phyloP scores from a whole-genome alignment of 2,888 invertebrate species.

The Mellilla xanthometata region DNA sequence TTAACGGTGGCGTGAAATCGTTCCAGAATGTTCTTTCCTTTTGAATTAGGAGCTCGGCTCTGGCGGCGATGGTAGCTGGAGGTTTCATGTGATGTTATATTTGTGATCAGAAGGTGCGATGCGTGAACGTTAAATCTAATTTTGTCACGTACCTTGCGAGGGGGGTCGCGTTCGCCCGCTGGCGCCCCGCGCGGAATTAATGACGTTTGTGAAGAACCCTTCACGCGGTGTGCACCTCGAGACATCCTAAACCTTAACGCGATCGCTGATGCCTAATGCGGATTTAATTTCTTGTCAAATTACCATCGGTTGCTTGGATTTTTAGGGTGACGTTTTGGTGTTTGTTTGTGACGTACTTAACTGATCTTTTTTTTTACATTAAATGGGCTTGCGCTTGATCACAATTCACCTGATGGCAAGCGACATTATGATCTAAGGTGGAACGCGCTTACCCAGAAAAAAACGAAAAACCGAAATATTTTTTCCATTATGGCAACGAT shows the following conservation, averaged over 20 bases:
- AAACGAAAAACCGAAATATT: too few relatives aligned
- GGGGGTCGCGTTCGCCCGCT: slow-evolving; percentile 22
- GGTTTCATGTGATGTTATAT: slow-evolving; percentile 18
- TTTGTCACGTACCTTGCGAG: slow-evolving; percentile 26
- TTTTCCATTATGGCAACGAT: too few relatives aligned
- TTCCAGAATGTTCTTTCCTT: slow-evolving; percentile 2
- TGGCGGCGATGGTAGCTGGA: slow-evolving; percentile 1
- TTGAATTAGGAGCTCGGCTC: slow-evolving; percentile 15
- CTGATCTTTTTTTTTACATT: too few relatives aligned
- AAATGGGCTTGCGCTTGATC: too few relatives aligned
- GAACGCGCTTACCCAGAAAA: too few relatives aligned
- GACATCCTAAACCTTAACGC: slow-evolving; percentile 4
- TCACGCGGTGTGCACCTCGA: slow-evolving; percentile 14
- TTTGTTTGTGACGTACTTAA: too few relatives aligned
- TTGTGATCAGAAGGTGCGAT: slow-evolving; percentile 24
- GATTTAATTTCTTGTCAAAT: too few relatives aligned
- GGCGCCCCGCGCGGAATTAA: slow-evolving; percentile 25
- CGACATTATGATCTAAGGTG: too few relatives aligned
- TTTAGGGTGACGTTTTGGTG: too few relatives aligned
- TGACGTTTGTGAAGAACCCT: slow-evolving; percentile 30
- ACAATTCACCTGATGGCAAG: too few relatives aligned
- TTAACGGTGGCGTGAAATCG: slow-evolving; percentile 12
- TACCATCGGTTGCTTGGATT: too few relatives aligned
- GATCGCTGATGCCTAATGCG: neutral
- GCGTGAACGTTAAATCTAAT: slow-evolving; percentile 30